These are phyloP conservation scores for Nesidiocoris tenuis DNA, from an alignment of 2,888 invertebrate genomes.

Conservation along the genomic window DNA sequence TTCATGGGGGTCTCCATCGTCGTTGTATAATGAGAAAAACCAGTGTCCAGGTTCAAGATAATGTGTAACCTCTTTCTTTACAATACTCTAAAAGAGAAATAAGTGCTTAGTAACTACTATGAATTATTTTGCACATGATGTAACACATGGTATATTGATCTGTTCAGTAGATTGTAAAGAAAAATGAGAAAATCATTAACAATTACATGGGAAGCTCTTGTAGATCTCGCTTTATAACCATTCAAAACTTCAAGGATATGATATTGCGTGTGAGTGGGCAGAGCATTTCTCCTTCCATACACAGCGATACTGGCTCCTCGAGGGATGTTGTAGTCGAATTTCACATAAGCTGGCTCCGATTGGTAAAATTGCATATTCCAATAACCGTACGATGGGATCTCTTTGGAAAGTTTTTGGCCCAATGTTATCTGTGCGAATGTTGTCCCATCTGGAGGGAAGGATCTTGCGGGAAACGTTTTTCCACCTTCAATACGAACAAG, in stretches of 20 bases:
- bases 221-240: constrained; percentile 82
- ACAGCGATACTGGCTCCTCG: constrained; percentile 91
- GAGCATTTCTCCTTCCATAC: constrained; percentile 87
- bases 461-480: constrained; percentile 83
- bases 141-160: background rate
- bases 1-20: constrained; percentile 87
- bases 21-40: constrained; percentile 94
- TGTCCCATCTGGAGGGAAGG: constrained; percentile 89
- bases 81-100: constrained; percentile 65
- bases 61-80: constrained; percentile 88
- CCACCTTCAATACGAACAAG: constrained; percentile 63
- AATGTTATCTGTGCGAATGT: constrained; percentile 87
- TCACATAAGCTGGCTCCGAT: constrained; percentile 88
- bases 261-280: constrained; percentile 95
- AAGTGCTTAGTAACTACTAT: constrained; percentile 5
- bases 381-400: constrained; percentile 90
- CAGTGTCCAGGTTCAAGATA: constrained; percentile 96
- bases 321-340: constrained; percentile 91
- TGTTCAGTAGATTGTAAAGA: background rate
- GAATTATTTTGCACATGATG: background rate
- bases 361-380: constrained; percentile 98
- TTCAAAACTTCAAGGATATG: constrained; percentile 92
- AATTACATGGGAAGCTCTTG: constrained; percentile 80
- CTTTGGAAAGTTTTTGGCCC: constrained; percentile 82
- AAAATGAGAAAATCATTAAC: background rate